Conservation (phyloP, 2,113 vertebrate species). For the Spermophilus dauricus region DNA sequence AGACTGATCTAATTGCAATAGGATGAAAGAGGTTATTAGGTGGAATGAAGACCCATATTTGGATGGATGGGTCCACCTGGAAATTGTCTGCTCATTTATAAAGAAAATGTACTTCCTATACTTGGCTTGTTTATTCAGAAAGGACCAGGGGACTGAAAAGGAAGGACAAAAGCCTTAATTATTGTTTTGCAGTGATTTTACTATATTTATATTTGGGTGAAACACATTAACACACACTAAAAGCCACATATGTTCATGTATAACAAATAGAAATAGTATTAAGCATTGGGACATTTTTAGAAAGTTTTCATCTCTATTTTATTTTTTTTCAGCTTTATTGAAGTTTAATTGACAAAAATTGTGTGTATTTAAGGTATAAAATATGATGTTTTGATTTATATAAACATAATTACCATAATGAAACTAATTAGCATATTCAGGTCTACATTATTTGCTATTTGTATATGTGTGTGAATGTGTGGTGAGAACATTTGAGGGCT, state of each 20-base stretch:
- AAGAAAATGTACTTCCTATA: not conserved
- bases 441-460: not conserved
- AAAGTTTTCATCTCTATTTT: not conserved
- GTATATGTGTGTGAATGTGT: not conserved
- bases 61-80: not conserved
- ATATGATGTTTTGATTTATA: not conserved
- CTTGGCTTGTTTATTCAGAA: not conserved
- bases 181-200: not conserved
- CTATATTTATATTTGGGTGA: not conserved
- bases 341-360: not conserved
- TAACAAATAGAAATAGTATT: not conserved
- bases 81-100: not conserved
- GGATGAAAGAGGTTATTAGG: not conserved
- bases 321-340: not conserved
- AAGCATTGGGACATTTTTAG: not conserved
- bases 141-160: not conserved
- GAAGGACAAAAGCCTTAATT: not conserved
- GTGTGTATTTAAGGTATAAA: not conserved
- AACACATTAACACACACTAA: not conserved
- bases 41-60: not conserved
- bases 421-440: not conserved
- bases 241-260: not conserved
- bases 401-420: not conserved
- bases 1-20: not conserved
- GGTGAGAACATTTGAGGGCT: not conserved